A percentile compares a stretch with the other conserved stretches of the same genome.
phyloP scores from a whole-genome alignment of 2,888 invertebrate genomes.

The Dendrolimus houi region DNA sequence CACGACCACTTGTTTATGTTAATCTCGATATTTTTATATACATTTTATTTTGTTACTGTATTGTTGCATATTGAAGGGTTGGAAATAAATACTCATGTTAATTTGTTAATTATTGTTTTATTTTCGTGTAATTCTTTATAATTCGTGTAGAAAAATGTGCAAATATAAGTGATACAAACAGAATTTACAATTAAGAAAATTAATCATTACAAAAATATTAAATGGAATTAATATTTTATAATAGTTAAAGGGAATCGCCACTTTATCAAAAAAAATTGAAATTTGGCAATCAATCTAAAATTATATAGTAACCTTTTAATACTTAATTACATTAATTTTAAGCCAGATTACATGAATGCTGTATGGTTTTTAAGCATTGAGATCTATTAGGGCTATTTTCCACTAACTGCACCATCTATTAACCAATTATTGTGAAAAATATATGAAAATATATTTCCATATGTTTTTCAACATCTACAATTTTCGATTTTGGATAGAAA shows the following conservation, averaged over 20 bases:
- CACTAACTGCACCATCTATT: no score
- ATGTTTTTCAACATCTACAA: no score
- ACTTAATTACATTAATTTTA: not conserved
- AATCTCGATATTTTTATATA: not conserved
- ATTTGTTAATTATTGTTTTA: conserved; percentile 44
- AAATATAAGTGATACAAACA: conserved; percentile 63
- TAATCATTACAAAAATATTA: conserved; percentile 48
- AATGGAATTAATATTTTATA: conserved; percentile 26
- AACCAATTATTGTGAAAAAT: no score
- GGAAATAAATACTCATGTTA: conserved; percentile 12
- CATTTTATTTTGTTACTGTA: not conserved
- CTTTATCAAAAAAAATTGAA: not conserved
- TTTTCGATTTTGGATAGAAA: no score
- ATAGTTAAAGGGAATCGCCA: not conserved
- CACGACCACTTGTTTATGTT: no score
- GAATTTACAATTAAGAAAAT: conserved; percentile 51
- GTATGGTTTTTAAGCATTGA: not conserved
- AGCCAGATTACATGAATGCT: not conserved
- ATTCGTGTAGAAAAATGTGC: conserved; percentile 70
- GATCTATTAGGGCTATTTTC: not conserved
- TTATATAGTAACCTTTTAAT: not conserved
- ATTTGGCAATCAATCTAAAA: not conserved
- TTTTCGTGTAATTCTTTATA: conserved; percentile 66
- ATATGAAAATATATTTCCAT: no score
- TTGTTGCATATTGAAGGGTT: not conserved